Evolutionary conservation across 2,797 vertebrate genomes (phyloP).

Genomic region (Ceryle rudis): DNA sequence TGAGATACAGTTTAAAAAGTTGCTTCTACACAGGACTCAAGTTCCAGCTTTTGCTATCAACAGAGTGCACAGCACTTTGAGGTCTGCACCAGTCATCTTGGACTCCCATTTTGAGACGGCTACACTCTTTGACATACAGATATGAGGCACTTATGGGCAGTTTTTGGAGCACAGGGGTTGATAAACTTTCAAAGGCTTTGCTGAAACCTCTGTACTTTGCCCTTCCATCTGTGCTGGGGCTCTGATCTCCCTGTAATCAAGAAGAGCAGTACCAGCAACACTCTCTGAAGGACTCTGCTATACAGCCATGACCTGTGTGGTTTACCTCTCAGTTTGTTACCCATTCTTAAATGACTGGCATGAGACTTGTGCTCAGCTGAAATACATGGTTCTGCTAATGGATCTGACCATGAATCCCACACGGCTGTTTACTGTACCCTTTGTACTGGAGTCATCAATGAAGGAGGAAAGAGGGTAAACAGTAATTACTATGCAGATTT

Average conservation of each 20-base stretch:
- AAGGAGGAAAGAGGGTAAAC: conserved; percentile 57
- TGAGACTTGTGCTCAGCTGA: neutral
- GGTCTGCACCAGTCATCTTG: neutral
- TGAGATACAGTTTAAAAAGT: neutral
- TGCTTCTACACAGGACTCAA: neutral
- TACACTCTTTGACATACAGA: neutral
- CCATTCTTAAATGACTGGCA: neutral
- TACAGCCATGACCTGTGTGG: neutral
- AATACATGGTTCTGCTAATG: neutral
- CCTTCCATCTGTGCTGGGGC: neutral
- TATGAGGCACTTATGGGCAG: neutral
- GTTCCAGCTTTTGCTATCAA: neutral
- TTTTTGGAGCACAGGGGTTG: neutral
- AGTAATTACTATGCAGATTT: conserved; percentile 80
- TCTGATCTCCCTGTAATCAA: conserved; percentile 2
- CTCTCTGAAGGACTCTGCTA: neutral
- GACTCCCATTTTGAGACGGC: neutral
- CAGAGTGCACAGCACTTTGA: neutral
- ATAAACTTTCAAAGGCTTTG: conserved; percentile 11
- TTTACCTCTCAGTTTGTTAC: neutral
- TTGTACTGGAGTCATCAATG: conserved; percentile 43
- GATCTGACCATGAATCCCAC: conserved; percentile 33
- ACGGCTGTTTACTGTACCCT: conserved; percentile 41
- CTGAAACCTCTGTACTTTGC: conserved; percentile 30
- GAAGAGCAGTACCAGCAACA: neutral